A percentile compares a stretch with the other conserved stretches of the same genome.
Evolutionary conservation across 2,797 vertebrate genomes (phyloP).

Genomic region (Arnoldichthys spilopterus): DNA sequence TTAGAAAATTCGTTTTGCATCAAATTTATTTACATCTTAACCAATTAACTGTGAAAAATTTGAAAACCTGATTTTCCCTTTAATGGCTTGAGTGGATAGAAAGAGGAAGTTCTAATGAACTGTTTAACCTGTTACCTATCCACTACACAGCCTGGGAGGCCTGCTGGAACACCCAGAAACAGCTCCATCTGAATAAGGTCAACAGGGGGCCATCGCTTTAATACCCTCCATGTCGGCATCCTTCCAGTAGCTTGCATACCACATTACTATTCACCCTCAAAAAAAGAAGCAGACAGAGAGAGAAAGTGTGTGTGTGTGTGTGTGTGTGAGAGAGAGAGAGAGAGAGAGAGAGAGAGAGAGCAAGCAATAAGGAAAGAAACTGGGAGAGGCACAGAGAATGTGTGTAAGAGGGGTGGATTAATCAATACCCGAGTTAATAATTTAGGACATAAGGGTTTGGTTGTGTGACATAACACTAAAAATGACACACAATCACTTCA

Average conservation of each 20-base stretch:
- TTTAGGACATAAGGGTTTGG: background rate
- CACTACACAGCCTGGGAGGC: background rate
- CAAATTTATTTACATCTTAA: background rate
- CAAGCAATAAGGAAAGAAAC: background rate
- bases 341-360: constrained; percentile 4
- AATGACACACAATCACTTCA: background rate
- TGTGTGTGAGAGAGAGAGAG: background rate
- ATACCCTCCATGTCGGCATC: background rate
- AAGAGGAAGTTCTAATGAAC: background rate
- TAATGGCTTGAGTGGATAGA: background rate
- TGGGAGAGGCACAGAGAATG: background rate
- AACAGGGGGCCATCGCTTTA: background rate
- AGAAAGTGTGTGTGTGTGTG: too few relatives aligned
- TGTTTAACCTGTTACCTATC: background rate
- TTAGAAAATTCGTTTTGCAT: too few relatives aligned
- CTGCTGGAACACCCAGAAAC: background rate
- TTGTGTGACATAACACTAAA: background rate
- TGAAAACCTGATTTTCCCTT: background rate
- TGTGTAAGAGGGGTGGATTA: background rate
- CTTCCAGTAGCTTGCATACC: constrained; percentile 54
- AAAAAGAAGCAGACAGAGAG: background rate
- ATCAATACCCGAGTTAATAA: background rate
- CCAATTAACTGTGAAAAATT: background rate
- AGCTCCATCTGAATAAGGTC: background rate
- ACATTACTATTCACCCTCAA: constrained; percentile 67